Evolutionary conservation across 2,113 vertebrate species (phyloP).

Genomic region (Dicaeum eximium): DNA sequence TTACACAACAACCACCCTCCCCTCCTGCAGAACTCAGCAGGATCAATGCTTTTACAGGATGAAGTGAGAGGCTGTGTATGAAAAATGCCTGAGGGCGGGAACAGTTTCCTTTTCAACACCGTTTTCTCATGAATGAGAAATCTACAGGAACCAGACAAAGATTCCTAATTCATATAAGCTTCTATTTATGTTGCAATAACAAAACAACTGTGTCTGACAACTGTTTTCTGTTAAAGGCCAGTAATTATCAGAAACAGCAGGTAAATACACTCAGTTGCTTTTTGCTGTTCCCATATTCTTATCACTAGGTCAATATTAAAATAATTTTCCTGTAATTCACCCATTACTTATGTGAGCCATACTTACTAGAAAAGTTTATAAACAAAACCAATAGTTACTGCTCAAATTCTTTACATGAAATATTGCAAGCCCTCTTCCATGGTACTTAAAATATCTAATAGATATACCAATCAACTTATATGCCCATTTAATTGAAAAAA

Average conservation of each 20-base stretch:
- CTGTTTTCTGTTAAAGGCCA: not conserved
- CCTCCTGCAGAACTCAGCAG: not conserved
- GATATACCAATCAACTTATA: not conserved
- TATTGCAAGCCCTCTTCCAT: not conserved
- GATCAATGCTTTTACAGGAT: not conserved
- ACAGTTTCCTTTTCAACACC: conserved; percentile 15
- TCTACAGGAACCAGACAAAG: not conserved
- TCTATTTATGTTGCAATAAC: not conserved
- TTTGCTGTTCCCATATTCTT: not conserved
- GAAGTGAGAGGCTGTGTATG: not conserved
- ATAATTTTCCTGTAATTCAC: not conserved
- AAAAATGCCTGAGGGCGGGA: not conserved
- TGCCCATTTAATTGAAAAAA: not conserved
- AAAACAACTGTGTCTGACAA: not conserved
- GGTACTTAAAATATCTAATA: not conserved
- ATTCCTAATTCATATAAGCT: not conserved
- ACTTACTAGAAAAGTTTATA: not conserved
- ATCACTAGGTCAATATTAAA: not conserved
- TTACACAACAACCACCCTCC: not conserved
- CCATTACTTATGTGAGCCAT: not conserved
- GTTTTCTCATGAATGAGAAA: not conserved
- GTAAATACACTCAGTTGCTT: not conserved
- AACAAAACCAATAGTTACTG: not conserved
- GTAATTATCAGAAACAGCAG: not conserved
- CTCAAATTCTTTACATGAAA: not conserved